Percentiles rank a stretch among this genome's conserved stretches.
Evolutionary conservation across 1,140 invertebrate genomes (phyloP).

Genomic region (Cyrtorhinus lividipennis): DNA sequence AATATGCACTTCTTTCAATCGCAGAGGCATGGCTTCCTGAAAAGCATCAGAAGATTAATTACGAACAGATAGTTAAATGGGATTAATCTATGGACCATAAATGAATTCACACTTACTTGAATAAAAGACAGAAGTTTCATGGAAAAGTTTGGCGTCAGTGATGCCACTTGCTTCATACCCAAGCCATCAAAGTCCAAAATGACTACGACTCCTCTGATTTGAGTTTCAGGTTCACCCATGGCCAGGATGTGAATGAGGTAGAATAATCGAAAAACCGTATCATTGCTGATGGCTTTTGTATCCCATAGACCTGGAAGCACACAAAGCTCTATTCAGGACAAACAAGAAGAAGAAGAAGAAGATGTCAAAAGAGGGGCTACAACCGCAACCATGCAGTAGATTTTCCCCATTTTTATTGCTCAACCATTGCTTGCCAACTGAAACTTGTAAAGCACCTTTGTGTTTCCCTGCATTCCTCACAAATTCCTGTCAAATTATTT

Average conservation of each 20-base stretch:
- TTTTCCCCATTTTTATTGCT: too few relatives aligned
- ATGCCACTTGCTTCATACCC: conserved; percentile 52
- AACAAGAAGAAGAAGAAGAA: too few relatives aligned
- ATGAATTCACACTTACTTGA: conserved; percentile 36
- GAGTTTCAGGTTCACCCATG: conserved; percentile 53
- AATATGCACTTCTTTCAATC: conserved; percentile 79
- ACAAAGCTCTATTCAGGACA: not conserved
- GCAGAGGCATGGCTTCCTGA: conserved; percentile 74
- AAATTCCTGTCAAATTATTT: too few relatives aligned
- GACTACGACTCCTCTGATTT: conserved; percentile 52
- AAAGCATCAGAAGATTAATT: conserved; percentile 41
- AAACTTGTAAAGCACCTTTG: too few relatives aligned
- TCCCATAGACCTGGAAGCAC: conserved; percentile 48
- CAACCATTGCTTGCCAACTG: too few relatives aligned
- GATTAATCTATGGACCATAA: conserved; percentile 25
- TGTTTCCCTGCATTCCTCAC: too few relatives aligned
- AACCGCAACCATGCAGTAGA: too few relatives aligned
- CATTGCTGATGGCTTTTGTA: conserved; percentile 48
- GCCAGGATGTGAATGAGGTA: conserved; percentile 62
- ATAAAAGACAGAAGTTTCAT: conserved; percentile 60
- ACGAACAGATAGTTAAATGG: conserved; percentile 34
- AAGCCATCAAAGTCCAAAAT: conserved; percentile 68
- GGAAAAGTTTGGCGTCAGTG: conserved; percentile 53
- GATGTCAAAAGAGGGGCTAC: too few relatives aligned
- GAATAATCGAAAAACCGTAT: conserved; percentile 59